phyloP scores from a whole-genome alignment of 2,888 invertebrate genomes.

The Phortica okadai region DNA sequence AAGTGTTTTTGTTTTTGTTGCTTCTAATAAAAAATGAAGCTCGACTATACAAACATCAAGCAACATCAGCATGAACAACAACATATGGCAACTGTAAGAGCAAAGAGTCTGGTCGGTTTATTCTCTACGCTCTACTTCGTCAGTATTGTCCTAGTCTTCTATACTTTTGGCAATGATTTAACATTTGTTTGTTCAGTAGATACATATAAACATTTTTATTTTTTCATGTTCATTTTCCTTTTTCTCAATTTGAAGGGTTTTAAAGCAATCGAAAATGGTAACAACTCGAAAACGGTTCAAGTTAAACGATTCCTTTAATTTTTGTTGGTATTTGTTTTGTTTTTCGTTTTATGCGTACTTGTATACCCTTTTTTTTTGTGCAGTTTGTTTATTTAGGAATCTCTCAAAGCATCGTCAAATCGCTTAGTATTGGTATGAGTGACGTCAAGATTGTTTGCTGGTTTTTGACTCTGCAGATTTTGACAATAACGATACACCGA shows the following conservation, averaged over 20 bases:
- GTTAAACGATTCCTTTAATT: slow-evolving; percentile 60
- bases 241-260: slow-evolving; percentile 32
- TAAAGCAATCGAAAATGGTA: slow-evolving; percentile 49
- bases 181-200: slow-evolving; percentile 68
- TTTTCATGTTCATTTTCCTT: background rate
- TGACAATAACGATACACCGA: no score
- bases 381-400: slow-evolving; percentile 59
- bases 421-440: slow-evolving; percentile 64
- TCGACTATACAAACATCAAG: background rate
- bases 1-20: slow-evolving; percentile 42
- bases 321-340: slow-evolving; percentile 16
- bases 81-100: slow-evolving; percentile 59
- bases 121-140: slow-evolving; percentile 26
- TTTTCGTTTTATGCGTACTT: background rate
- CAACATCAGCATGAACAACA: slow-evolving; percentile 57
- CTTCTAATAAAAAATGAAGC: slow-evolving; percentile 68
- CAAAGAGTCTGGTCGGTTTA: slow-evolving; percentile 44
- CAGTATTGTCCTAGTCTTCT: background rate
- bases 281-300: slow-evolving; percentile 65
- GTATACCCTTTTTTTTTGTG: background rate
- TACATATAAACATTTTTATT: slow-evolving; percentile 60
- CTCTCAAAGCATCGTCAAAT: slow-evolving; percentile 53
- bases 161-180: slow-evolving; percentile 64
- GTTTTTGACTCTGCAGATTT: background rate
- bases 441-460: slow-evolving; percentile 52